Conservation (phyloP, 2,113 vertebrate genomes). For the Nyctereutes procyonoides region DNA sequence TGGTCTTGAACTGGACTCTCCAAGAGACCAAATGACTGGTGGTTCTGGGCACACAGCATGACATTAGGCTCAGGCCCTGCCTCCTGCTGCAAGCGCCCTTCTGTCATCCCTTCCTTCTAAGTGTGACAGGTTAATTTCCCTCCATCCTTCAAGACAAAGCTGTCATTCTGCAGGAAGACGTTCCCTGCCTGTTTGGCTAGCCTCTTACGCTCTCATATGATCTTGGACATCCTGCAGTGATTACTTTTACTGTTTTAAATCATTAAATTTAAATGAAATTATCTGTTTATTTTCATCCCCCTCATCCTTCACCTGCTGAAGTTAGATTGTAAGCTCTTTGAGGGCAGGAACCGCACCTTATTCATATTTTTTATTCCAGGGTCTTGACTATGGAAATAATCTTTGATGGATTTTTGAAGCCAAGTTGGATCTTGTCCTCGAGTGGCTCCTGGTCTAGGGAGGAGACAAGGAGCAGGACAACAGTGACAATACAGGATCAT, state of each 20-base stretch:
- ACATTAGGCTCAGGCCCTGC: background rate
- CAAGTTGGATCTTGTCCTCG: background rate
- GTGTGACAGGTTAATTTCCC: background rate
- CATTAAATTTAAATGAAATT: background rate
- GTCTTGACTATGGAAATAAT: background rate
- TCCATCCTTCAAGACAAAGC: background rate
- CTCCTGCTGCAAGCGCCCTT: background rate
- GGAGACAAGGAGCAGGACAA: background rate
- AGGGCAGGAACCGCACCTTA: background rate
- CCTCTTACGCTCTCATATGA: background rate
- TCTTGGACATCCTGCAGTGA: background rate
- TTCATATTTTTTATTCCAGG: background rate
- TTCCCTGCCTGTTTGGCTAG: rapidly evolving
- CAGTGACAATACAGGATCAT: background rate
- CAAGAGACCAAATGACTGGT: background rate
- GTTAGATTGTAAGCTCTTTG: background rate
- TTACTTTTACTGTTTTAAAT: background rate
- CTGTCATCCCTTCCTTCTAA: background rate
- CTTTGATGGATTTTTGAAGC: background rate
- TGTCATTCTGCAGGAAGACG: background rate
- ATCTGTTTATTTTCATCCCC: background rate
- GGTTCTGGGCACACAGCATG: background rate
- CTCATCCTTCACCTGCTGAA: background rate
- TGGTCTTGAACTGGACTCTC: background rate
- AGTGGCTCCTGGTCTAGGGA: background rate